Evolutionary conservation across 2,888 invertebrate genomes (phyloP).

Genomic region (Epistrophe eligans): DNA sequence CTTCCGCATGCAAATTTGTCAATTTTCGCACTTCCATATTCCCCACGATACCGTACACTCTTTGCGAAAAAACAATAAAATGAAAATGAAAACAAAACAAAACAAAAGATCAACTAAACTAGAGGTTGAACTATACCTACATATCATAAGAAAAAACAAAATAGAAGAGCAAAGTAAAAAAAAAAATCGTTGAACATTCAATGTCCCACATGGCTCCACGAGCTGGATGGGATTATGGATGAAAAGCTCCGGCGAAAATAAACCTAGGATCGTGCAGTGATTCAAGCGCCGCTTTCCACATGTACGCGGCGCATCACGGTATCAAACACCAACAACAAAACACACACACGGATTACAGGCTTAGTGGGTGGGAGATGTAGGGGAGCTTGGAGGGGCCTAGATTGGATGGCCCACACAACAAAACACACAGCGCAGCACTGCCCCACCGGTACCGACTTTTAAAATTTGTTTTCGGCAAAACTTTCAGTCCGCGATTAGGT

Average conservation of each 20-base stretch:
- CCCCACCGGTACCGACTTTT: slow-evolving; percentile 66
- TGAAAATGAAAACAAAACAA: slow-evolving; percentile 22
- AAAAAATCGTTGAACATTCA: slow-evolving; percentile 17
- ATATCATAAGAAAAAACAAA: slow-evolving; percentile 6
- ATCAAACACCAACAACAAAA: background rate
- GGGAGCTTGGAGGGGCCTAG: slow-evolving; percentile 38
- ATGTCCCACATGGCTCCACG: background rate
- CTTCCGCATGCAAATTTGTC: slow-evolving; percentile 72
- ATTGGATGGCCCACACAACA: slow-evolving; percentile 71
- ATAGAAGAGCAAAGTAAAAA: background rate
- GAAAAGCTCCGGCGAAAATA: slow-evolving; percentile 70
- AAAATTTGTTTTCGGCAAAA: slow-evolving; percentile 73
- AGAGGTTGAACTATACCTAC: background rate
- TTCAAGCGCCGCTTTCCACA: slow-evolving; percentile 57
- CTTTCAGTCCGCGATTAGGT: slow-evolving; percentile 75
- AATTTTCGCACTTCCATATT: slow-evolving; percentile 67
- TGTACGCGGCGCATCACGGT: slow-evolving; percentile 30
- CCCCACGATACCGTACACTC: slow-evolving; percentile 5
- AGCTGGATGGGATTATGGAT: slow-evolving; percentile 30
- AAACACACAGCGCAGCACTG: slow-evolving; percentile 38
- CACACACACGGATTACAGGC: slow-evolving; percentile 37
- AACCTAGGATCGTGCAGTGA: slow-evolving; percentile 70
- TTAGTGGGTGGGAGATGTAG: background rate
- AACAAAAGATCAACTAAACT: slow-evolving; percentile 36
- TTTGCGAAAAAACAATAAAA: slow-evolving; percentile 8